A percentile compares a stretch with the other conserved stretches of the same genome.
Conservation (phyloP, 2,797 vertebrate genomes). For the Lepus townsendii region DNA sequence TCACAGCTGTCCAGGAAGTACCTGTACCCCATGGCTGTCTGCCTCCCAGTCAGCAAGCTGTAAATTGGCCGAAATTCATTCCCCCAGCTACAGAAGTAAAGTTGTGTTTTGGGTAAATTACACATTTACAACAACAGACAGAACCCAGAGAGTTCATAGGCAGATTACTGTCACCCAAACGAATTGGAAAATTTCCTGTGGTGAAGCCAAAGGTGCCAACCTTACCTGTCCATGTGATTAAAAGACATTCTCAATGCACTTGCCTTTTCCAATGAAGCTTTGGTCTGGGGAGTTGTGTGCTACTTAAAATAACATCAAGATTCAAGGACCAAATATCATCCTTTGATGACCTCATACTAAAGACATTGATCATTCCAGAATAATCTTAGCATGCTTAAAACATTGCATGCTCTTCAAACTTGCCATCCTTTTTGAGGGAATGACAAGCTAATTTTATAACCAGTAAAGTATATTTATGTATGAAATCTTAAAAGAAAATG, state of each 20-base stretch:
- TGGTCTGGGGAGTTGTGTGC: not conserved
- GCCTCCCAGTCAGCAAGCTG: not conserved
- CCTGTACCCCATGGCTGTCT: not conserved
- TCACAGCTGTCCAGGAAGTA: not conserved
- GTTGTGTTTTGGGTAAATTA: not conserved
- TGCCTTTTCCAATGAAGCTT: not conserved
- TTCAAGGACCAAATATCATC: not conserved
- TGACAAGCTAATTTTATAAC: conserved; percentile 59
- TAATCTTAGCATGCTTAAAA: not conserved
- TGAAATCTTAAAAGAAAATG: conserved; percentile 64
- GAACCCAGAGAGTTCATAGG: not conserved
- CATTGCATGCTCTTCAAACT: not conserved
- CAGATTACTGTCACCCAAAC: not conserved
- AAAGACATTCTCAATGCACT: not conserved
- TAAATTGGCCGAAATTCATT: conserved; percentile 30
- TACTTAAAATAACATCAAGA: conserved; percentile 6
- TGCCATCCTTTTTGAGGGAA: not conserved
- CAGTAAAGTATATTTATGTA: conserved; percentile 67
- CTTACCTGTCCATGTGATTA: not conserved
- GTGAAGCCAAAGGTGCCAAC: not conserved
- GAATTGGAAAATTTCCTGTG: conserved; percentile 35
- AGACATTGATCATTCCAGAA: not conserved
- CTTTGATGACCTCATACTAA: conserved; percentile 26
- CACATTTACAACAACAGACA: not conserved
- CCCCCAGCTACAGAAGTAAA: not conserved